These are phyloP conservation scores for Notodonta dromedarius DNA, from an alignment of 2,888 invertebrate genomes.

Conservation along the genomic window DNA sequence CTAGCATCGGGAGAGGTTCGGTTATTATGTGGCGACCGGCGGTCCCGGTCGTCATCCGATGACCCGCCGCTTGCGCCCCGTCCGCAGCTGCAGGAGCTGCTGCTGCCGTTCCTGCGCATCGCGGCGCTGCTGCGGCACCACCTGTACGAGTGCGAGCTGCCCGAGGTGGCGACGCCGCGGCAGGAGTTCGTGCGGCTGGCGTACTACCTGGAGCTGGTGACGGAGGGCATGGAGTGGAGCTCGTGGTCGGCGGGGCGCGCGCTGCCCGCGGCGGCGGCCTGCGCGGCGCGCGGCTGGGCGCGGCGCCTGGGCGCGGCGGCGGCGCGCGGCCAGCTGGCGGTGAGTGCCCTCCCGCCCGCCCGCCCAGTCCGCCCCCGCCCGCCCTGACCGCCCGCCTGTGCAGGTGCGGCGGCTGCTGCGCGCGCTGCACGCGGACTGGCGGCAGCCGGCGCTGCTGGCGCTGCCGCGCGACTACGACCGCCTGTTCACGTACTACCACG, in stretches of 20 bases:
- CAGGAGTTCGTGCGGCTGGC: slow-evolving; percentile 91
- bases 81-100: slow-evolving; percentile 88
- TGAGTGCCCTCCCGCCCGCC: slow-evolving; percentile 23
- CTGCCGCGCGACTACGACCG: slow-evolving; percentile 96
- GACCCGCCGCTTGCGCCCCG: not conserved
- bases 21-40: too few relatives aligned
- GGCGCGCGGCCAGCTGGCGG: slow-evolving; percentile 66
- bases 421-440: slow-evolving; percentile 91
- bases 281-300: slow-evolving; percentile 50
- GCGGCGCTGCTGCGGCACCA: slow-evolving; percentile 93
- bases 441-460: slow-evolving; percentile 91
- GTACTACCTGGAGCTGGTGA: slow-evolving; percentile 88
- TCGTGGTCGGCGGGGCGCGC: slow-evolving; percentile 51
- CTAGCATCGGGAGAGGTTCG: too few relatives aligned
- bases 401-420: slow-evolving; percentile 87
- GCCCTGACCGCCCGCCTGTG: too few relatives aligned
- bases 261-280: slow-evolving; percentile 44
- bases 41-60: too few relatives aligned
- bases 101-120: slow-evolving; percentile 93
- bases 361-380: too few relatives aligned
- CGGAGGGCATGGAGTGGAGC: slow-evolving; percentile 55
- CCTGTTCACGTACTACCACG: slow-evolving; percentile 92
- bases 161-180: slow-evolving; percentile 85
- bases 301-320: slow-evolving; percentile 60
- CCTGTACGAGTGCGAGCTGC: slow-evolving; percentile 90